A percentile compares a stretch with the other conserved stretches of the same genome.
Conservation (phyloP, 2,888 invertebrate genomes). For the Seladonia tumulorum region DNA sequence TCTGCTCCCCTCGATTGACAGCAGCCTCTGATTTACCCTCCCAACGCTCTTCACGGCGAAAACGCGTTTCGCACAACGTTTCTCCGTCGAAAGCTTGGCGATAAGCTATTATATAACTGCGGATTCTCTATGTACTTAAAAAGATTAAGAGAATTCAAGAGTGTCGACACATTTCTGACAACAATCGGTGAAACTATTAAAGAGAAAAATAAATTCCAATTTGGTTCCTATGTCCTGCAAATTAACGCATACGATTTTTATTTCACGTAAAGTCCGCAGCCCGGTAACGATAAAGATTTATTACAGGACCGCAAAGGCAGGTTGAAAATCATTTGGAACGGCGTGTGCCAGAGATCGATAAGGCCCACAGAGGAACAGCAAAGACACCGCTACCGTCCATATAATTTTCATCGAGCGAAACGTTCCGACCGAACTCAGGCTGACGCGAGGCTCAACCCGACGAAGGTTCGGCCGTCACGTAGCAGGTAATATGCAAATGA, state of each 20-base stretch:
- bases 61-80: neutral
- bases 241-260: neutral
- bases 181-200: no score
- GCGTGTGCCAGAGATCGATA: neutral
- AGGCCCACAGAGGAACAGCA: neutral
- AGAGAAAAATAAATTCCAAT: neutral
- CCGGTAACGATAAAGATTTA: neutral
- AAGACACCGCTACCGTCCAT: neutral
- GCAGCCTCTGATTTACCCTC: neutral
- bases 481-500: slow-evolving; percentile 77
- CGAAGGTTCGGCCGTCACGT: slow-evolving; percentile 47
- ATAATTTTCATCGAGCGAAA: slow-evolving; percentile 19
- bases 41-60: neutral
- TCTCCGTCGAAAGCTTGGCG: neutral
- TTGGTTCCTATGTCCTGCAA: neutral
- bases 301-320: neutral
- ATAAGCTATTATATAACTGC: no score
- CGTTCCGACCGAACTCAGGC: slow-evolving; percentile 19
- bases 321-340: neutral
- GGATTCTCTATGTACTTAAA: no score
- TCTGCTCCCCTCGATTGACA: neutral
- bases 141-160: no score
- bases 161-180: no score
- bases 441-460: slow-evolving; percentile 43
- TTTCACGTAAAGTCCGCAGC: no score